Evolutionary conservation across 1,140 invertebrate genomes (phyloP), one percentile per base, ranked within the genome.

Genomic region (Melanaphis sacchari): DNA sequence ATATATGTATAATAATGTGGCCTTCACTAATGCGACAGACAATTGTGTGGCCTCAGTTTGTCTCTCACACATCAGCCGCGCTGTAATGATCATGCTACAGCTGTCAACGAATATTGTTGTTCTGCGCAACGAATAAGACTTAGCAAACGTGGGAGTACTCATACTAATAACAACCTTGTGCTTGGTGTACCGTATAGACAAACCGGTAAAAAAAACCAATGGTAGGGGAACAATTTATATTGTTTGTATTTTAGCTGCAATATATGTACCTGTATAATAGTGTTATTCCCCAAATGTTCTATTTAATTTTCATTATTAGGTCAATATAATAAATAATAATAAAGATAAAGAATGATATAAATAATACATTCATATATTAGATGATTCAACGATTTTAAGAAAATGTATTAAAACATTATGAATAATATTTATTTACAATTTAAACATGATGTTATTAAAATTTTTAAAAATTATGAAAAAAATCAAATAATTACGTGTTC

Each of bases 81-180:
- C 36, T 54, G 22, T 54, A 38, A 89, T 89, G 38, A 54, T 52
- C 46, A 54, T 26, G 26, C 43, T 11, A 52, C 41, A 40, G 46
- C 49, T 89, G 49, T 54, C 49, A 22, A 49, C 36, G 21, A 54
- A 89, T n/a, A n/a, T 89, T 40, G 15, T 4, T 49, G n/a, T 52
- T 36, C 7, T 22, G 22, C 49, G 18, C 41, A 87, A n/a, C 36
- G n/a, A 89, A 36, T 24, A 89, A 89, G 49, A 89, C 87, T 52
- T 52, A 22, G 3, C 21, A 41, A 91, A 66, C 31, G 90, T 91
- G 59, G 90, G 90, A 91, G 54, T 46, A 91, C 46, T 76, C 41
- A 41, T 43, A 46, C 38, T 21, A 43, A 41, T 21, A 43, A 41
- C 22, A 66, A 7, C 90, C 90, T 91, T 91, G 90, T 91, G 26